Conservation (phyloP, 2,888 invertebrate species). For the Patella pellucida region DNA sequence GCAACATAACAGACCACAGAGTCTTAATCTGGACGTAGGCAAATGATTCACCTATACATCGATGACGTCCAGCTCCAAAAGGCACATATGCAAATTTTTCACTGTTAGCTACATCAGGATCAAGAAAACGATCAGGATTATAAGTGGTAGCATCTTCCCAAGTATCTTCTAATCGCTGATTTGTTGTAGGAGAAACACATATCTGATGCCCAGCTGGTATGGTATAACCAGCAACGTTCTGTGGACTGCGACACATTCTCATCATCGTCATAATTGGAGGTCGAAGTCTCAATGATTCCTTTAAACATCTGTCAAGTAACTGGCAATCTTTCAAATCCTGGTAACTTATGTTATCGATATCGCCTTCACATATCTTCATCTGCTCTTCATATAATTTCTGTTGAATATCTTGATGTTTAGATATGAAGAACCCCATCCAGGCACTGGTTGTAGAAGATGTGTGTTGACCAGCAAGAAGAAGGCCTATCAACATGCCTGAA, state of each 20-base stretch:
- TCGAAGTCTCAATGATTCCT: conserved; percentile 61
- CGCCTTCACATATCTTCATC: conserved; percentile 44
- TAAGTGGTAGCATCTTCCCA: conserved; percentile 51
- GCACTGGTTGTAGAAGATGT: conserved; percentile 66
- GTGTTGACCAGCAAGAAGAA: conserved; percentile 65
- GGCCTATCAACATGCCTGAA: conserved; percentile 64
- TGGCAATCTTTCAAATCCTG: conserved; percentile 56
- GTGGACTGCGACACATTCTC: conserved; percentile 54
- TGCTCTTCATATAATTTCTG: conserved; percentile 55
- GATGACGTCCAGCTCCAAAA: conserved; percentile 62
- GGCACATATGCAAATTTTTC: conserved; percentile 64
- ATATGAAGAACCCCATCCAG: conserved; percentile 63
- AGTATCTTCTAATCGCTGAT: conserved; percentile 52
- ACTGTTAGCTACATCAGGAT: conserved; percentile 46
- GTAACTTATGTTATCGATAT: conserved; percentile 43
- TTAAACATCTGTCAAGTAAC: conserved; percentile 60
- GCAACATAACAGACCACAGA: conserved; percentile 52
- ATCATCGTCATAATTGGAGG: conserved; percentile 67
- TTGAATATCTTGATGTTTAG: conserved; percentile 55
- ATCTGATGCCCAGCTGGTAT: conserved; percentile 64
- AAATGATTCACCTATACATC: conserved; percentile 65
- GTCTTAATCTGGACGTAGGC: conserved; percentile 66
- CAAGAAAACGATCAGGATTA: conserved; percentile 59
- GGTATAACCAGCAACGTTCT: conserved; percentile 55
- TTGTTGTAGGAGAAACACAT: conserved; percentile 63